Evolutionary conservation across 1,140 invertebrate genomes (phyloP).

Genomic region (Drosophila lowei): DNA sequence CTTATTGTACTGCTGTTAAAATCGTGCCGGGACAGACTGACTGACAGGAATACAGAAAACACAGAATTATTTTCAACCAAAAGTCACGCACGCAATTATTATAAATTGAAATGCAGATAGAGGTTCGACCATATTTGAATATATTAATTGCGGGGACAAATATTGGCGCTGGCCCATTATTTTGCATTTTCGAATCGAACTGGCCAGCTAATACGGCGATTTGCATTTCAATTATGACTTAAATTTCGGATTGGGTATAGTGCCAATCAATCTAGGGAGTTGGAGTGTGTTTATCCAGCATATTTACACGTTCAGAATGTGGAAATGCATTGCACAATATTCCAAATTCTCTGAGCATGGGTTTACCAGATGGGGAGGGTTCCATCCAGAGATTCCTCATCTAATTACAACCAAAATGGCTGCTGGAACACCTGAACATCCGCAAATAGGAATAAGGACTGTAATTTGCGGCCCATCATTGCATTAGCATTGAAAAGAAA

Average conservation of each 20-base stretch:
- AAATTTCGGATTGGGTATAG: conserved; percentile 15
- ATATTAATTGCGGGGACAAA: conserved; percentile 72
- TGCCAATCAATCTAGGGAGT: conserved; percentile 11
- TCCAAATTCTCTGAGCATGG: no score
- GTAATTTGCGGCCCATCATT: conserved; percentile 9
- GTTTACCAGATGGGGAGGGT: no score
- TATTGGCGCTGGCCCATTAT: conserved; percentile 57
- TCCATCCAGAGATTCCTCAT: no score
- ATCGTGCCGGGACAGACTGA: conserved; percentile 25
- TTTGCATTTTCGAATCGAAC: conserved; percentile 29
- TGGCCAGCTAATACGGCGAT: conserved; percentile 17
- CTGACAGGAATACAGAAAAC: conserved; percentile 12
- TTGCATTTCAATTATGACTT: conserved; percentile 62
- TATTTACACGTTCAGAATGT: no score
- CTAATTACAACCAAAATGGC: no score
- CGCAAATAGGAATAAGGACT: conserved; percentile 10
- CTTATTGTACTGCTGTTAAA: conserved; percentile 58
- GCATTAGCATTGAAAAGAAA: conserved; percentile 78
- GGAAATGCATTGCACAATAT: no score
- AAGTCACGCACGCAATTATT: conserved; percentile 77
- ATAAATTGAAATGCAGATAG: conserved; percentile 42
- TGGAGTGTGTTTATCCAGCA: neutral
- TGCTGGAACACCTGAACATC: conserved; percentile 27
- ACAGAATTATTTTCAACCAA: conserved; percentile 62
- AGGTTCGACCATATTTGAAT: conserved; percentile 12